Conservation (phyloP, 92 coral and sea anemone genomes). For the Parazoanthus swiftii region DNA sequence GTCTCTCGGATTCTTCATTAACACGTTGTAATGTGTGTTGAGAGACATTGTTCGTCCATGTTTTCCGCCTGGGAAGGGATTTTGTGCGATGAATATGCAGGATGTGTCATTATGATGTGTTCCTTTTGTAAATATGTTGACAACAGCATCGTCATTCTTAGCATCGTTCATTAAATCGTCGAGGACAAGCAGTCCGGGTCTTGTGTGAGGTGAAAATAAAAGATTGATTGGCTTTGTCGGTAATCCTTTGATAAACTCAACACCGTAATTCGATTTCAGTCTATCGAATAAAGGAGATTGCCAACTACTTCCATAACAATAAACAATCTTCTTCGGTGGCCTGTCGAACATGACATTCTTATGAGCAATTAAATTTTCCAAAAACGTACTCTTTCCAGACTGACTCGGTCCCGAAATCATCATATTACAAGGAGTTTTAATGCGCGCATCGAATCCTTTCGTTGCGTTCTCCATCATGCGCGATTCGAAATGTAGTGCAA, state of each 20-base stretch:
- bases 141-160: not conserved
- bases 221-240: not conserved
- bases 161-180: conserved; percentile 18
- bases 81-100: not conserved
- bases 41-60: not conserved
- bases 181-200: conserved; percentile 3
- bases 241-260: conserved; percentile 4
- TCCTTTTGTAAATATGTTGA: not conserved
- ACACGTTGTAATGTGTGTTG: not conserved
- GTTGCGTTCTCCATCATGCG: too few relatives aligned
- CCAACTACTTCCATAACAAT: not conserved
- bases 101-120: not conserved
- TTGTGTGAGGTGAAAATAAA: not conserved
- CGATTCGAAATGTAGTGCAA: not conserved
- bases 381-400: conserved; percentile 11
- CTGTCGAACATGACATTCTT: not conserved
- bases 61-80: not conserved
- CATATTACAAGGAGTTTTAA: not conserved
- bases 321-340: conserved; percentile 15
- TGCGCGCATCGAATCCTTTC: not conserved
- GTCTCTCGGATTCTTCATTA: not conserved
- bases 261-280: not conserved
- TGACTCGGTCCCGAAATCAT: conserved; percentile 13
- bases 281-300: not conserved
- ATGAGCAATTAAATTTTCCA: not conserved